These are phyloP conservation scores for Eolophus roseicapilla DNA, from an alignment of 2,113 vertebrate species.

Conservation along the genomic window DNA sequence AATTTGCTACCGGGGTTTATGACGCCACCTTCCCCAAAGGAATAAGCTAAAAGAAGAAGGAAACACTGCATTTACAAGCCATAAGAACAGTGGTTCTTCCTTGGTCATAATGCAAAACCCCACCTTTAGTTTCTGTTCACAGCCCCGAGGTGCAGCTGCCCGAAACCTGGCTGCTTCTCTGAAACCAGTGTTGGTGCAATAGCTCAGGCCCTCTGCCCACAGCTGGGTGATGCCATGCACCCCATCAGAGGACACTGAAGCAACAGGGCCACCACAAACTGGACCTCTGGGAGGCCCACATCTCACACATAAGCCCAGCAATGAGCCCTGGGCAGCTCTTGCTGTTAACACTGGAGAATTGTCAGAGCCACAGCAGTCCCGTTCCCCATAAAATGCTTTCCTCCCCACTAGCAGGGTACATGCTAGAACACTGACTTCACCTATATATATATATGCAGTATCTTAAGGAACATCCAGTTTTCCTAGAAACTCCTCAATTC, in stretches of 20 bases:
- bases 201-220: not conserved
- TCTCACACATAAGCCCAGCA: not conserved
- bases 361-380: not conserved
- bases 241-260: not conserved
- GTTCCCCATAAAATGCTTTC: not conserved
- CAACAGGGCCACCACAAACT: not conserved
- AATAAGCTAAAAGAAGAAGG: not conserved
- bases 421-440: not conserved
- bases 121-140: not conserved
- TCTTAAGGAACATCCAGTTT: not conserved
- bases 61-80: not conserved
- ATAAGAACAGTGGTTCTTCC: not conserved
- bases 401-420: fast-evolving
- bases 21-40: not conserved
- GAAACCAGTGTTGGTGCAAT: not conserved
- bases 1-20: not conserved
- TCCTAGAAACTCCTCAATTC: not conserved
- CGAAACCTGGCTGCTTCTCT: not conserved
- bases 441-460: not conserved
- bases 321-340: not conserved
- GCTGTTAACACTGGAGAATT: not conserved
- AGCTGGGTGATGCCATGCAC: not conserved
- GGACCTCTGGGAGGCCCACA: not conserved
- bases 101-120: not conserved
- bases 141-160: not conserved